Base-by-base conservation (phyloP, 2,113 vertebrate species). In the Orientallactaga bullata region DNA sequence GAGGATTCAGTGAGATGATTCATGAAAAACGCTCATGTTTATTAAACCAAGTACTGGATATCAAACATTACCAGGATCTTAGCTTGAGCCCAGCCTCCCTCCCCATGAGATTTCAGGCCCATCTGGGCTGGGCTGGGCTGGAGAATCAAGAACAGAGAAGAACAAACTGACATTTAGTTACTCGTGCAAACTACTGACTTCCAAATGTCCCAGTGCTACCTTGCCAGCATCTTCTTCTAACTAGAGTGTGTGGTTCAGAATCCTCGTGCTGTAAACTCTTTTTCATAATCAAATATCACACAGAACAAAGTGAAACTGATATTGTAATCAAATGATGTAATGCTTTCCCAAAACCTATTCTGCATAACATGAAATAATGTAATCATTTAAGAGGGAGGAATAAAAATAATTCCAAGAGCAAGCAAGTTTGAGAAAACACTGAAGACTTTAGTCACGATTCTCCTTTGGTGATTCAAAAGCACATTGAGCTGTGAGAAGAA, bases 231-330 rank as follows among this genome's bases (percentile, higher is more conserved):
- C 63, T 68, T 69, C 21, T 39, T 79, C 84, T 32, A 78, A 35
- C 5, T 47, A 47, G 42, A 47, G 42, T 8, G 42, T 47, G 28
- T 35, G 32, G 63, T 73, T 83, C 28, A 55, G 77, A 94, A 73
- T 32, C 65, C 58, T 1, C 24, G 1, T 26, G 11, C 30, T 13
- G 4, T 63, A 82, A 88, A 85, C 30, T 58, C 39, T 85, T 65
- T 20, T 18, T 73, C 5, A 1, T 51, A 73, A 79, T 60, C 82
- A 93, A 93, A 68, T 47, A 90, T 74, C 91, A 74, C 17, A 7
- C 8, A 65, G 69, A 90, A 89, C 60, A 85, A 83, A 85, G 71
- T 69, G 93, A 85, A 94, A 93, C 51, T 65, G 88, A 66, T 83
- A 63, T 11, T 76, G 42, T 26, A 73, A 72, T 65, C 15, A 18